Percentiles rank a stretch among this genome's conserved stretches.
Evolutionary conservation across 1,140 invertebrate species (phyloP).

Genomic region (Limonius californicus): DNA sequence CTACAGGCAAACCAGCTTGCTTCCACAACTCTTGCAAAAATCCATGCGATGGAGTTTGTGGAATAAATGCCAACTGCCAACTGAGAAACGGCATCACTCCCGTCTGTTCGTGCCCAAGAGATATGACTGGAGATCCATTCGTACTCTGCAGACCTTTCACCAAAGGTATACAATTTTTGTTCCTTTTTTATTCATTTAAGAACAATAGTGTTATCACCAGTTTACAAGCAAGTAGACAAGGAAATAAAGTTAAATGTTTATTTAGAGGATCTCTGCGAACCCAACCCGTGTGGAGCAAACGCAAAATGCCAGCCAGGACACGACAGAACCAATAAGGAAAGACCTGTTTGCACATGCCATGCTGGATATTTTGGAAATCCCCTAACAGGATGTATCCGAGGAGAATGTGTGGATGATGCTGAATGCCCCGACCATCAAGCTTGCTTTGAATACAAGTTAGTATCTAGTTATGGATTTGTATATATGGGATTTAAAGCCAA

Average conservation of each 20-base stretch:
- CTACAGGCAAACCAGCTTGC: constrained; percentile 70
- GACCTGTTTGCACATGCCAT: constrained; percentile 78
- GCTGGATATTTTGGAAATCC: constrained; percentile 79
- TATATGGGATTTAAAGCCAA: too few species aligned
- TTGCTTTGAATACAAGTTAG: constrained; percentile 63
- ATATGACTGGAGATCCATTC: constrained; percentile 85
- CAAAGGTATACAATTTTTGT: constrained; percentile 54
- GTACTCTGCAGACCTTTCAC: constrained; percentile 74
- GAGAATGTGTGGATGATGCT: constrained; percentile 69
- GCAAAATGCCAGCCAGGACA: constrained; percentile 78
- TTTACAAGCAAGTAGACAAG: background rate
- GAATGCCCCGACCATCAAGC: constrained; percentile 69
- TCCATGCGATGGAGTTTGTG: constrained; percentile 77
- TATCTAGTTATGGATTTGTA: too few species aligned
- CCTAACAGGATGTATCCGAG: constrained; percentile 63
- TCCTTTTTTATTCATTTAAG: too few species aligned
- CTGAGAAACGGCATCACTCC: constrained; percentile 67
- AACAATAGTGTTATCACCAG: too few species aligned
- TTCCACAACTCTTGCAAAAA: constrained; percentile 75
- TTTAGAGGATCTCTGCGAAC: constrained; percentile 73
- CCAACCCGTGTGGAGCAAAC: constrained; percentile 81
- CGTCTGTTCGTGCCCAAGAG: constrained; percentile 79
- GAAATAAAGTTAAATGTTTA: constrained; percentile 15
- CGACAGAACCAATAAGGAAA: constrained; percentile 73
- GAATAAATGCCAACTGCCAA: constrained; percentile 75